Evolutionary conservation across 2,797 vertebrate genomes (phyloP).

Genomic region (Lindbergichthys nudifrons): DNA sequence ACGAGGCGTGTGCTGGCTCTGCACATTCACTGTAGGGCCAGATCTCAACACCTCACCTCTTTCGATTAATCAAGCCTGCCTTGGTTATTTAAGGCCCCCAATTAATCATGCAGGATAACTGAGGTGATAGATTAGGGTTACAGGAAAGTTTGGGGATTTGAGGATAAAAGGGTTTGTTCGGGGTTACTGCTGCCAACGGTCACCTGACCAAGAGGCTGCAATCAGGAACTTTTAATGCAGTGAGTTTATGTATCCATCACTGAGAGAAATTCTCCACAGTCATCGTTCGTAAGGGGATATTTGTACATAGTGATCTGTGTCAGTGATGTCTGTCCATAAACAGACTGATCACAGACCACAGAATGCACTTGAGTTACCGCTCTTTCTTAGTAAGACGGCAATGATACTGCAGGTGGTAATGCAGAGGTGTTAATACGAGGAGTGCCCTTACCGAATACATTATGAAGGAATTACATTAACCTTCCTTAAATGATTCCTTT

Average conservation of each 20-base stretch:
- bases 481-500: slow-evolving; percentile 71
- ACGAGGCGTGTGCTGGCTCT: slow-evolving; percentile 79
- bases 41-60: slow-evolving; percentile 78
- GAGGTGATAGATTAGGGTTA: slow-evolving; percentile 86
- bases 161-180: slow-evolving; percentile 65
- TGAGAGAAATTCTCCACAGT: slow-evolving; percentile 38
- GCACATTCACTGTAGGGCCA: slow-evolving; percentile 83
- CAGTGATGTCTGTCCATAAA: slow-evolving; percentile 37
- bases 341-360: slow-evolving; percentile 30
- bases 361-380: slow-evolving; percentile 30
- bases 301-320: slow-evolving; percentile 33
- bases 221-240: slow-evolving; percentile 22
- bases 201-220: slow-evolving; percentile 36
- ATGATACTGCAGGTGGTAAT: slow-evolving; percentile 35
- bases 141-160: slow-evolving; percentile 77
- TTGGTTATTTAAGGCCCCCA: slow-evolving; percentile 80
- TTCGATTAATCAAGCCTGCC: slow-evolving; percentile 80
- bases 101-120: slow-evolving; percentile 82
- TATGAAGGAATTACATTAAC: slow-evolving; percentile 77
- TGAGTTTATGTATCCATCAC: slow-evolving; percentile 17
- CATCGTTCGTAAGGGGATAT: slow-evolving; percentile 46
- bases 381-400: slow-evolving; percentile 52
- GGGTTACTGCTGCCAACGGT: slow-evolving; percentile 30
- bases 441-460: slow-evolving; percentile 70
- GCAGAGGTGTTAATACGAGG: slow-evolving; percentile 58